phyloP scores from a whole-genome alignment of 2,888 invertebrate genomes.

The Sialis fuliginosa region DNA sequence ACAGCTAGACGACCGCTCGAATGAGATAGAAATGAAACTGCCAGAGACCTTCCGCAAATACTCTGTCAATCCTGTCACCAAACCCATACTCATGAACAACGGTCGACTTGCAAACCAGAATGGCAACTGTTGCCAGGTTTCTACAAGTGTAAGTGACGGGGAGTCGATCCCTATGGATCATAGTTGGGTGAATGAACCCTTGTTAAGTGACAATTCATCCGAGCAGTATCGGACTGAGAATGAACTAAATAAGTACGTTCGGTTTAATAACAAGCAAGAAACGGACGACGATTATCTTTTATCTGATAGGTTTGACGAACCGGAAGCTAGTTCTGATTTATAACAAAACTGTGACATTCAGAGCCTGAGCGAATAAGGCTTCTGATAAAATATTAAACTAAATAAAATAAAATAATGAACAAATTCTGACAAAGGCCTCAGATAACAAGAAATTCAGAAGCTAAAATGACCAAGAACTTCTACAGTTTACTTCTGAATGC shows the following conservation, averaged over 20 bases:
- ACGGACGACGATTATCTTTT: not conserved
- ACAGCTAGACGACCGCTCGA: constrained; percentile 47
- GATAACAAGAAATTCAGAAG: no score
- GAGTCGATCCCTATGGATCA: not conserved
- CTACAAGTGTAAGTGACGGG: not conserved
- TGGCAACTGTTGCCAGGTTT: not conserved
- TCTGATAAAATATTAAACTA: no score
- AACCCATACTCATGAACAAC: not conserved
- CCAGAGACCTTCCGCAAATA: constrained; percentile 25
- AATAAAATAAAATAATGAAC: no score
- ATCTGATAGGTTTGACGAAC: not conserved
- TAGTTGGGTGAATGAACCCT: not conserved
- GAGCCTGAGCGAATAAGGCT: no score
- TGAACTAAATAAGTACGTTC: not conserved
- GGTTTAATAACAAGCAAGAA: not conserved
- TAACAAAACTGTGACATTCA: no score
- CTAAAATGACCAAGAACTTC: no score
- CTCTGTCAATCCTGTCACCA: constrained; percentile 14
- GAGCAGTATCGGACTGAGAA: not conserved
- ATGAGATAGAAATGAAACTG: constrained; percentile 30
- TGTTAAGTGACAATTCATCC: not conserved
- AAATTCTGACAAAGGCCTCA: no score
- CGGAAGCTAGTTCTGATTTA: no score
- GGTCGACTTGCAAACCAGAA: not conserved
- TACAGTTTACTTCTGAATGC: no score